Percentiles rank a stretch among this genome's conserved stretches.
These are phyloP conservation scores for Drosophila varians DNA, from an alignment of 1,140 invertebrate species.

Conservation along the genomic window DNA sequence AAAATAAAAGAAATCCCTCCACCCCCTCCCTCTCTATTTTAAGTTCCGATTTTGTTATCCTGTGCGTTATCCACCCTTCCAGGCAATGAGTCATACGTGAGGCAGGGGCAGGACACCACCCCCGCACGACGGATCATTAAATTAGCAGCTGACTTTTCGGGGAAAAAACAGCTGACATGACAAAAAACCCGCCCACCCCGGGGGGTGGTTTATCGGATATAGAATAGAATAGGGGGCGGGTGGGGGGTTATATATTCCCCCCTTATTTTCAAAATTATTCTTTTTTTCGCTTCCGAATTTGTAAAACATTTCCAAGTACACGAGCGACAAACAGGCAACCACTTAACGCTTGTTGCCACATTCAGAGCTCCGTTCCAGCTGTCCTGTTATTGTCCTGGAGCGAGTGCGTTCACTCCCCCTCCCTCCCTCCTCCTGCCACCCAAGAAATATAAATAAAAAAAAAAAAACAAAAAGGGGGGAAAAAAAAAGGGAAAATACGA, in stretches of 20 bases:
- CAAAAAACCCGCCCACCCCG: background rate
- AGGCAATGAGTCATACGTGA: constrained; percentile 28
- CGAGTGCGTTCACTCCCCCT: constrained; percentile 50
- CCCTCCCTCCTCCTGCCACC: background rate
- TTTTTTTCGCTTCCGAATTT: constrained; percentile 62
- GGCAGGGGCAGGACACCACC: too few species aligned
- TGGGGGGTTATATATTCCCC: background rate
- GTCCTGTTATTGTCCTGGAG: constrained; percentile 54
- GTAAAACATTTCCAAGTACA: constrained; percentile 73
- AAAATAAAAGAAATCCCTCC: background rate
- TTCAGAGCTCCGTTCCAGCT: constrained; percentile 65
- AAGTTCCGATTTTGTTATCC: constrained; percentile 44
- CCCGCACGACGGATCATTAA: constrained; percentile 1
- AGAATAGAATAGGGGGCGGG: too few species aligned
- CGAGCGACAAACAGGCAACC: constrained; percentile 69
- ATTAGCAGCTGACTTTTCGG: constrained; percentile 9
- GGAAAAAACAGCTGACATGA: constrained; percentile 8
- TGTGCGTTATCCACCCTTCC: constrained; percentile 16
- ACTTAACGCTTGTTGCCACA: constrained; percentile 75
- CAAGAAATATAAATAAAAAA: background rate
- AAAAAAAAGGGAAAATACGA: constrained; percentile 8
- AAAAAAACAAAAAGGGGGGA: constrained; percentile 27
- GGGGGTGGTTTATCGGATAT: background rate
- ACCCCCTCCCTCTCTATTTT: constrained; percentile 19
- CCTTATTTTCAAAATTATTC: constrained; percentile 40